Conservation (phyloP, 1,140 invertebrate genomes). For the Euwallacea similis region DNA sequence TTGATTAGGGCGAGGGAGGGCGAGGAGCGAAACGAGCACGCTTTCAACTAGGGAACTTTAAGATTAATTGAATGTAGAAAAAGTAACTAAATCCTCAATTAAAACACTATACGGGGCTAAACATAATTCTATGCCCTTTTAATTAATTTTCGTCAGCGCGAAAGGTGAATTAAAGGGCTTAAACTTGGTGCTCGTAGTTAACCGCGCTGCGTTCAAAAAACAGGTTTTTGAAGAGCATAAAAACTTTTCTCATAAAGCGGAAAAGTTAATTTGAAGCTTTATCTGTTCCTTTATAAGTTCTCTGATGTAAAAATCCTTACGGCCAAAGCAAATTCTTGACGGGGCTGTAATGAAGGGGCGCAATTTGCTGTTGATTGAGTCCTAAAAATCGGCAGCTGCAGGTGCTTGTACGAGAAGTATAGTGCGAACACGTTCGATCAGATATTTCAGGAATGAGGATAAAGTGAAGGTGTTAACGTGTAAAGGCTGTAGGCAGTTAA, state of each 20-base stretch:
- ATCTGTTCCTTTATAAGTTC: neutral
- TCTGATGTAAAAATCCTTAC: constrained; percentile 3
- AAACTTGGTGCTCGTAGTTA: neutral
- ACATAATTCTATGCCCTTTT: constrained; percentile 2
- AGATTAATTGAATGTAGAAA: too few relatives aligned
- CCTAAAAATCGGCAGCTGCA: too few relatives aligned
- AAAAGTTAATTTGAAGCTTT: constrained; percentile 3
- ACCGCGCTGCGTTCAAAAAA: neutral
- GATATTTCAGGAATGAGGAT: constrained; percentile 6
- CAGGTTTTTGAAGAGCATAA: neutral
- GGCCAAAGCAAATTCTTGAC: neutral
- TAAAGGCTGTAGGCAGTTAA: constrained; percentile 38
- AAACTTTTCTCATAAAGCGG: constrained; percentile 3
- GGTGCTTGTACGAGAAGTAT: too few relatives aligned
- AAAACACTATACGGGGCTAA: too few relatives aligned
- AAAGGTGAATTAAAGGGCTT: constrained; percentile 9
- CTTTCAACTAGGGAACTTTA: too few relatives aligned
- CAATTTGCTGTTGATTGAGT: neutral
- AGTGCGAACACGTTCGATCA: neutral
- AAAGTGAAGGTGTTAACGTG: too few relatives aligned
- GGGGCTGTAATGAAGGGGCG: neutral
- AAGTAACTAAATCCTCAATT: too few relatives aligned
- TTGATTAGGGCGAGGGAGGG: constrained; percentile 15
- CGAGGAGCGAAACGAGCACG: too few relatives aligned
- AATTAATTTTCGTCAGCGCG: constrained; percentile 10